Evolutionary conservation across 2,888 invertebrate species (phyloP).

Genomic region (Pardosa pseudoannulata): DNA sequence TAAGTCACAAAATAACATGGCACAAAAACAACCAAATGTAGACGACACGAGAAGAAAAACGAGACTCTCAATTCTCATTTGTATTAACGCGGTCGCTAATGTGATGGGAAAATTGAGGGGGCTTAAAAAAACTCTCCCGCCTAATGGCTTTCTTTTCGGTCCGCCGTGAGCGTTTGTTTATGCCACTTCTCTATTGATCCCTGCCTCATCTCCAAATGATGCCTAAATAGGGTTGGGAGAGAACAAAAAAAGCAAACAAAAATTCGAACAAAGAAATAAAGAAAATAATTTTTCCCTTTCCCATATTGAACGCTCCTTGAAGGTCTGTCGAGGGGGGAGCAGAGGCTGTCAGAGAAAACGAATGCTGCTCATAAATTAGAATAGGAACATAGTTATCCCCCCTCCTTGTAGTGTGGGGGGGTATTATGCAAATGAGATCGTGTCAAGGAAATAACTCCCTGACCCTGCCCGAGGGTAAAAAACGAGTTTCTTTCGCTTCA

Average conservation of each 20-base stretch:
- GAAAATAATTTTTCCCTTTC: conserved; percentile 18
- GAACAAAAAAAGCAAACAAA: conserved; percentile 1
- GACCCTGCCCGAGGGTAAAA: conserved; percentile 56
- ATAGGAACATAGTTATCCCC: conserved; percentile 62
- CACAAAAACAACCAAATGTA: too few species aligned
- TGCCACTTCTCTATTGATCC: conserved; percentile 30
- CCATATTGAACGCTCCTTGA: conserved; percentile 36
- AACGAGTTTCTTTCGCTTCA: conserved; percentile 43
- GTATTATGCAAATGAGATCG: conserved; percentile 70
- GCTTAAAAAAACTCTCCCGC: neutral
- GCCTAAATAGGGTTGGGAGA: neutral
- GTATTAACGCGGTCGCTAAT: neutral
- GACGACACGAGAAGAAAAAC: too few species aligned
- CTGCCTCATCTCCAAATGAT: conserved; percentile 23
- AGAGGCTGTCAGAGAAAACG: conserved; percentile 65
- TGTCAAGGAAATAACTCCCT: conserved; percentile 69
- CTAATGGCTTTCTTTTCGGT: neutral
- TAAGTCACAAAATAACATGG: too few species aligned
- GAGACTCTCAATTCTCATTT: too few species aligned
- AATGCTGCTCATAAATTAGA: conserved; percentile 70
- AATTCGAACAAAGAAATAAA: neutral
- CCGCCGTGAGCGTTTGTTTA: conserved; percentile 32
- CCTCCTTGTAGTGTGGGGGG: conserved; percentile 22
- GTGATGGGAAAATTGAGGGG: neutral
- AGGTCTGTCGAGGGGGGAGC: conserved; percentile 22